These are phyloP conservation scores for Diaperis boleti DNA, from an alignment of 2,888 invertebrate genomes.

Conservation along the genomic window DNA sequence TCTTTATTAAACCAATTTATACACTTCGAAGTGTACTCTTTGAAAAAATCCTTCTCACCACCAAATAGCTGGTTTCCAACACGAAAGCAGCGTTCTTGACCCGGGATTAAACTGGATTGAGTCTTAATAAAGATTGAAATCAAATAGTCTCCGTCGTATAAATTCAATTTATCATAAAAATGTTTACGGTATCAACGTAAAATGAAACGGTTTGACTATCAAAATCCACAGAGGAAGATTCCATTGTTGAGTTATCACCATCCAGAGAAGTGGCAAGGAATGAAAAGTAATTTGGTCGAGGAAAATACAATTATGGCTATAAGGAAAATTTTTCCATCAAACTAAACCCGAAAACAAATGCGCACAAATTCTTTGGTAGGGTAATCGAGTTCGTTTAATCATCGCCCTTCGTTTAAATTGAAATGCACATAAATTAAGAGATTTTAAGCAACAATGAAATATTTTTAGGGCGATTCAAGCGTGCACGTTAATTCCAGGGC, in stretches of 20 bases:
- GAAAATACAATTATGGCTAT: conserved; percentile 31
- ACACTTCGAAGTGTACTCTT: conserved; percentile 6
- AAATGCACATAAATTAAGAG: conserved; percentile 30
- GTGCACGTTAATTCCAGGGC: conserved; percentile 19
- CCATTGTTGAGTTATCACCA: conserved; percentile 11
- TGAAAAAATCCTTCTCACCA: conserved; percentile 12
- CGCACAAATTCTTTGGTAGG: conserved; percentile 26
- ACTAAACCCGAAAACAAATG: conserved; percentile 31
- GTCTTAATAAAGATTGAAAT: not conserved
- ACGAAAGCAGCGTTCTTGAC: conserved; percentile 3
- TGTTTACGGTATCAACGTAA: conserved; percentile 3
- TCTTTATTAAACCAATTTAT: conserved; percentile 39
- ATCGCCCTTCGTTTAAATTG: conserved; percentile 23
- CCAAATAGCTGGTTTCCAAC: not conserved
- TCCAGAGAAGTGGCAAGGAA: conserved; percentile 1
- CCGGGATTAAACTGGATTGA: conserved; percentile 1
- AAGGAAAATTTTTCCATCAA: conserved; percentile 33
- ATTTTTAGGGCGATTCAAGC: conserved; percentile 20
- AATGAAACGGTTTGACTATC: conserved; percentile 1
- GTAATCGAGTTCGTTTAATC: conserved; percentile 26
- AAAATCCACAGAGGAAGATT: conserved; percentile 9
- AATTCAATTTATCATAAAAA: conserved; percentile 9
- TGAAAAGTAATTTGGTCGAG: conserved; percentile 18
- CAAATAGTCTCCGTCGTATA: not conserved
- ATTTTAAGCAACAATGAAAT: conserved; percentile 24